Evolutionary conservation across 2,113 vertebrate genomes (phyloP), one percentile per base, ranked within the genome.

Genomic region (Xenopus laevis): DNA sequence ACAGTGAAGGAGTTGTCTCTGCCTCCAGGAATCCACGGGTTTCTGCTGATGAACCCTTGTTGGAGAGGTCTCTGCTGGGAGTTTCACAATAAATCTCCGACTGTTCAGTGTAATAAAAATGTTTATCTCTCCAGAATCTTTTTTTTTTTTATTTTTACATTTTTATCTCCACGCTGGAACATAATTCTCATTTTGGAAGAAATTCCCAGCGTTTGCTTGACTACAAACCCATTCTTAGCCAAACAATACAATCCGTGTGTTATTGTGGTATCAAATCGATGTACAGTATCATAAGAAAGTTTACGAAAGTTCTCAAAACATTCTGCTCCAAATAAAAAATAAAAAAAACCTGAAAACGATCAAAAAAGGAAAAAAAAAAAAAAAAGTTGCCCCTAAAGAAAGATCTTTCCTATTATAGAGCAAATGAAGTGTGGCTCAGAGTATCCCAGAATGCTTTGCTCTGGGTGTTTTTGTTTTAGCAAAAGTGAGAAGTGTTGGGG

Each of bases 351-450:
- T 27, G 23, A 27, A 27, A 27, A 27, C 23, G 4, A 27, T 27
- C 23, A 27, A 27, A 4, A 27, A 27, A 27, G 23, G 23, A 4
- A 4, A 1, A 17, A 10, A 12, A 16, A 59, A 45, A 52, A 68
- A 68, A 18, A 52, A 67, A 74, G 63, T 27, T 4, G 23, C 23
- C 23, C 23, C 1, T 27, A 27, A 27, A 27, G 53, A 68, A 68
- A 18, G 61, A 74, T 64, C 50, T 44, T 11, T 47, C 18, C 65
- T 64, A 64, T 68, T 44, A 64, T 17, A 64, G 40, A 52, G 64
- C 47, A 74, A 58, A 52, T 30, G 53, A 23, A 20, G 23, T 61
- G 72, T 61, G 72, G 72, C 72, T 74, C 72, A 74, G 72, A 74
- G 50, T 7, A 66, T 46, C 50, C 64, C 64, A 66, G 44, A 44